Conservation (phyloP, 2,888 invertebrate genomes). For the Tinea pellionella region DNA sequence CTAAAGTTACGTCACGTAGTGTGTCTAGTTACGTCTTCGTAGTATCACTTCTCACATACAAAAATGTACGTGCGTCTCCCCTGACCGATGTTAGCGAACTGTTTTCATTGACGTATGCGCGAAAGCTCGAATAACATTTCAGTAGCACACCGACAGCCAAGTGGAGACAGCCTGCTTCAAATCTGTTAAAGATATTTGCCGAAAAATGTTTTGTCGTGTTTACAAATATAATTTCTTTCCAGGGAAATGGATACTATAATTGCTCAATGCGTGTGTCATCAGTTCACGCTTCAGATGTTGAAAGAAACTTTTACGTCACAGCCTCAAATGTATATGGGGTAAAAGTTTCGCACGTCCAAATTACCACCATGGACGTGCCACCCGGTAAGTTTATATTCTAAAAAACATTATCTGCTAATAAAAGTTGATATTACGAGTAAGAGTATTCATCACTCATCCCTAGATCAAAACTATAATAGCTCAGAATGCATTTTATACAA, state of each 20-base stretch:
- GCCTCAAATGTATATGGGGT: conserved; percentile 77
- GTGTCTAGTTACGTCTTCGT: neutral
- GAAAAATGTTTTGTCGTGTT: neutral
- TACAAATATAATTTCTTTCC: conserved; percentile 15
- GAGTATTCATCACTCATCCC: too few species aligned
- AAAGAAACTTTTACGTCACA: conserved; percentile 74
- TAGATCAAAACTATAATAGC: too few species aligned
- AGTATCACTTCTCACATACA: neutral
- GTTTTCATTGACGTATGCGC: conserved; percentile 3
- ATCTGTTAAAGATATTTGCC: neutral
- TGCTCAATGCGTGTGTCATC: conserved; percentile 74
- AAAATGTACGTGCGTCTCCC: neutral
- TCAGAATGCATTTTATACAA: too few species aligned
- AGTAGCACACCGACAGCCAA: neutral
- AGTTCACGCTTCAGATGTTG: conserved; percentile 81
- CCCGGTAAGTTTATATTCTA: conserved; percentile 60
- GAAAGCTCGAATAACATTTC: neutral
- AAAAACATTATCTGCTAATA: too few species aligned
- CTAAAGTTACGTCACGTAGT: neutral
- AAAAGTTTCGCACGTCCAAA: conserved; percentile 72
- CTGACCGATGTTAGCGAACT: neutral
- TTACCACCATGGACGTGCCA: conserved; percentile 76
- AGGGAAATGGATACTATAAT: conserved; percentile 78
- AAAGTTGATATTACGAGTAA: too few species aligned
- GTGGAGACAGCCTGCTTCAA: neutral